phyloP scores from a whole-genome alignment of 64 coral and sea anemone species.

The Dendronephthya gigantea region DNA sequence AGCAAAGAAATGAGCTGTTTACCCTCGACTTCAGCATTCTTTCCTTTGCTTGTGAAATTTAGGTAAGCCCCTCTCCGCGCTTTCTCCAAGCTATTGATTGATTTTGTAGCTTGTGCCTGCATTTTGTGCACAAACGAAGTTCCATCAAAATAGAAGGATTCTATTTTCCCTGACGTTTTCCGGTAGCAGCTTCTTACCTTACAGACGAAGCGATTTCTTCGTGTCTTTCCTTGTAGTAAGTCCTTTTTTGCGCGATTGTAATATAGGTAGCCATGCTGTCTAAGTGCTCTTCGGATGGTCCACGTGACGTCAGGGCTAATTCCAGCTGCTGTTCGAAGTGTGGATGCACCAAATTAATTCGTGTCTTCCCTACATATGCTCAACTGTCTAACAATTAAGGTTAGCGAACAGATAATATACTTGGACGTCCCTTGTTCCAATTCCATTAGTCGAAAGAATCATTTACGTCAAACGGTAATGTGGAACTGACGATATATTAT shows the following conservation, averaged over 20 bases:
- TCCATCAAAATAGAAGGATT: background rate
- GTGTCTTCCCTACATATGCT: background rate
- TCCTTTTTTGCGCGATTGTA: background rate
- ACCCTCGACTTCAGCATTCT: background rate
- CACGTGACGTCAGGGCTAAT: background rate
- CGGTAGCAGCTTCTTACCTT: background rate
- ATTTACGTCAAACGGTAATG: background rate
- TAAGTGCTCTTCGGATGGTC: background rate
- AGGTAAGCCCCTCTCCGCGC: background rate
- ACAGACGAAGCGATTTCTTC: background rate
- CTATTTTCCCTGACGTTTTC: background rate
- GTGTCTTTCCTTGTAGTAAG: background rate
- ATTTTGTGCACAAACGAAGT: background rate
- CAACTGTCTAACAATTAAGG: background rate
- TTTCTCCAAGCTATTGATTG: constrained; percentile 1
- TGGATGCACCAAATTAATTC: background rate
- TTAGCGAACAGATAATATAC: background rate
- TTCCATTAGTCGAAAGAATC: background rate
- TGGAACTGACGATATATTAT: background rate
- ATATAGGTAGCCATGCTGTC: background rate
- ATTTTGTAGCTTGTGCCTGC: background rate
- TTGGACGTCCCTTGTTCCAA: background rate
- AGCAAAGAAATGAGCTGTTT: background rate
- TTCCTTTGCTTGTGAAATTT: background rate
- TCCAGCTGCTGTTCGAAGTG: background rate